Base-by-base conservation (phyloP, 2,797 vertebrate species). In the Xiphophorus birchmanni region DNA sequence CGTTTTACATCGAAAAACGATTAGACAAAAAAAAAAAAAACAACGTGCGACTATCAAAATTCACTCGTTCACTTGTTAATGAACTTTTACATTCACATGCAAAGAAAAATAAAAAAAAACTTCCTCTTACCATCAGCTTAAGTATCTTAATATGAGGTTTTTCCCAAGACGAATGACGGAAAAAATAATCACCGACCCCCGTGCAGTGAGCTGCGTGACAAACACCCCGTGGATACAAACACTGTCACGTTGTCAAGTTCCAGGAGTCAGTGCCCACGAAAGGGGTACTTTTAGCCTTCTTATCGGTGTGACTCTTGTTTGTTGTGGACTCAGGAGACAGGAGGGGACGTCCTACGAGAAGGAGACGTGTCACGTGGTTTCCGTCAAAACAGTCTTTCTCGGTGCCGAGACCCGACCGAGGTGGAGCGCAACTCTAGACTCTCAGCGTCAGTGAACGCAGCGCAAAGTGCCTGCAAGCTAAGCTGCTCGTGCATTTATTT, bases 341-440 rank as follows among this genome's bases (percentile, higher is more conserved):
- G 50, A 32, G 26, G 74, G 90, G 86, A 73, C 76, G 86, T 89
- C 87, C 87, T 67, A 84, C 60, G 0, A 6, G 4, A 21, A 72
- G 35, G 52, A 77, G 15, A 13, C 45, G 48, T n/a, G 83, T 93
- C 94, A 96, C 93, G 89, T 93, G 93, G 87, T 77, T 3, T 5
- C 50, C 75, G 79, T 86, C 91, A 92, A 91, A 92, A 90, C 92
- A 91, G 76, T 77, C 80, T 45, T 13, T 74, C 79, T 40, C 74
- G 69, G 88, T 37, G 32, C 32, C 9, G 35, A 35, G 60, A 18
- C 32, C 15, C 60, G 29, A 63, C 2, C 5, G 80, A 82, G 21
- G 26, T 67, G 50, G 52, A 79, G 18, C n/a, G 4, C 1, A 9
- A 11, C 23, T 29, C 2, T 0, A 4, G 6, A 65, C 37, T 48